Evolutionary conservation across 2,888 invertebrate species (phyloP).

Genomic region (Sesia apiformis): DNA sequence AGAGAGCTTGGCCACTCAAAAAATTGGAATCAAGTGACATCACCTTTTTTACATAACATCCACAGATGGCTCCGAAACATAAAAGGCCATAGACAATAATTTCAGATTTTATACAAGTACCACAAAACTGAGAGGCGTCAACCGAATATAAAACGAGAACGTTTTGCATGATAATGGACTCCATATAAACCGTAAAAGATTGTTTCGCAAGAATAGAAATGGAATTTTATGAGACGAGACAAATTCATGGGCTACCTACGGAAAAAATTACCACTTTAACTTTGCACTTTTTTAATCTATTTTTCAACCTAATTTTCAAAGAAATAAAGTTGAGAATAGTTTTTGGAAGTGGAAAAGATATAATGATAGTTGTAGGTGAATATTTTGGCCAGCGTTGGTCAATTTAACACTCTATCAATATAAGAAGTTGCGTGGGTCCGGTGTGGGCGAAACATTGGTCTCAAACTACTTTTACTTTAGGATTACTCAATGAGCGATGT

Average conservation of each 20-base stretch:
- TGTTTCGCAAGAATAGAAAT: constrained; percentile 15
- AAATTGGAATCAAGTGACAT: no score
- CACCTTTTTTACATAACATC: no score
- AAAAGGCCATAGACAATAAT: background rate
- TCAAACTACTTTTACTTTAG: constrained; percentile 27
- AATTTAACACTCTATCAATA: constrained; percentile 24
- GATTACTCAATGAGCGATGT: constrained; percentile 15
- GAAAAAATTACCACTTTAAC: background rate
- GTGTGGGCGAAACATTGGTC: constrained; percentile 22
- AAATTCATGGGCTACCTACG: background rate
- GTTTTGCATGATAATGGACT: constrained; percentile 16
- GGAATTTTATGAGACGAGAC: constrained; percentile 11
- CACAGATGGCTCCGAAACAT: background rate
- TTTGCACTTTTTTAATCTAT: background rate
- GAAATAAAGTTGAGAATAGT: background rate
- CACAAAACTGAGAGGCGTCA: background rate
- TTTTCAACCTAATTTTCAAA: background rate
- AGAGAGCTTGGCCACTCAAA: no score
- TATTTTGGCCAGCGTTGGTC: constrained; percentile 59
- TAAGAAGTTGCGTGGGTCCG: constrained; percentile 32
- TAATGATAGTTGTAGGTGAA: constrained; percentile 35
- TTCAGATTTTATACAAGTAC: background rate
- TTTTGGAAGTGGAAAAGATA: background rate
- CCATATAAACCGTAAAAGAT: constrained; percentile 11
- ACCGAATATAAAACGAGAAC: background rate